Percentiles rank a stretch among this genome's conserved stretches.
Evolutionary conservation across 2,888 invertebrate species (phyloP).

Genomic region (Bedellia somnulentella): DNA sequence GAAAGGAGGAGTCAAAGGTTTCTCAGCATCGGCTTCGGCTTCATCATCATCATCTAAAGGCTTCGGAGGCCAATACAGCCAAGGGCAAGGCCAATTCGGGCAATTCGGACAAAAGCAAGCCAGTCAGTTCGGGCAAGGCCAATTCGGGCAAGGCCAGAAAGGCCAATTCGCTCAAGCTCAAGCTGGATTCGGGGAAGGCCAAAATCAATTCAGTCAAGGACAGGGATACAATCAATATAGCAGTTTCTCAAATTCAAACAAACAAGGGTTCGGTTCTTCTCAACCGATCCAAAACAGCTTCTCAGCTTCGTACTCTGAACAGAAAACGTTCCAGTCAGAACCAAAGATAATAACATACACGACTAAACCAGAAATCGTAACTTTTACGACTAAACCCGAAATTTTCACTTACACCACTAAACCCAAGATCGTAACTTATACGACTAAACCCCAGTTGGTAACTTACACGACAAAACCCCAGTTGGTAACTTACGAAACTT

Average conservation of each 20-base stretch:
- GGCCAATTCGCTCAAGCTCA: conserved; percentile 18
- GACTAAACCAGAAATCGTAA: conserved; percentile 29
- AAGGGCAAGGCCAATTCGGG: conserved; percentile 5
- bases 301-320: conserved; percentile 33
- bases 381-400: conserved; percentile 33
- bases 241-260: conserved; percentile 13
- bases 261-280: no score
- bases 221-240: conserved; percentile 1
- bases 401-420: conserved; percentile 31
- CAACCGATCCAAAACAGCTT: conserved; percentile 33
- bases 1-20: conserved; percentile 13
- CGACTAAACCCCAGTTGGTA: conserved; percentile 24
- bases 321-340: conserved; percentile 37
- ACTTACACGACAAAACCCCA: conserved; percentile 26
- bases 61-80: conserved; percentile 7
- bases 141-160: conserved; percentile 9
- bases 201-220: no score
- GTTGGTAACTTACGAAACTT: conserved; percentile 36
- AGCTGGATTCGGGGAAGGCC: no score
- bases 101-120: conserved; percentile 16
- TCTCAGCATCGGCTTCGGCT: background rate
- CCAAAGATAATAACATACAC: conserved; percentile 33
- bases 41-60: background rate
- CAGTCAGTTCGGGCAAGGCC: conserved; percentile 10
- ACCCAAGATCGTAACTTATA: conserved; percentile 25